These are phyloP conservation scores for Parelbella ahira DNA, from an alignment of 2,888 invertebrate species.

Conservation along the genomic window DNA sequence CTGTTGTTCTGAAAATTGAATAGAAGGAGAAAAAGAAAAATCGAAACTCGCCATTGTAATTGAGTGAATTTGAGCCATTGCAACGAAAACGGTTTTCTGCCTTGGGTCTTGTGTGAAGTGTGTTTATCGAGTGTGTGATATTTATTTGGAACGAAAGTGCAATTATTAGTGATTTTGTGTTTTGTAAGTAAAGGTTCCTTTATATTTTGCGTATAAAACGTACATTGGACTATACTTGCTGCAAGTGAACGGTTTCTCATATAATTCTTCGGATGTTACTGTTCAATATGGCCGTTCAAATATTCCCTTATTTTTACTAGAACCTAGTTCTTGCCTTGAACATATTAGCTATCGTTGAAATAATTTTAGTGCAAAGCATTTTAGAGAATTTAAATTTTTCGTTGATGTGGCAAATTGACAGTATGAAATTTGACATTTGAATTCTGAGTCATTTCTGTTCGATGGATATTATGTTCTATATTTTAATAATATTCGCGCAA, in stretches of 20 bases:
- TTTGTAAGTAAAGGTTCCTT: constrained; percentile 59
- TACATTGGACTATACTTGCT: constrained; percentile 26
- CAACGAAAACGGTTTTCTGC: constrained; percentile 76
- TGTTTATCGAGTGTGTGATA: constrained; percentile 66
- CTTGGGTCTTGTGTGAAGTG: constrained; percentile 74
- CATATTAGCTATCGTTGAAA: constrained; percentile 24
- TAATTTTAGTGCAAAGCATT: constrained; percentile 18
- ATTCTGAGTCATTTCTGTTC: constrained; percentile 68
- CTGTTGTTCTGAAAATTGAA: constrained; percentile 36
- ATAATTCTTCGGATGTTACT: constrained; percentile 42
- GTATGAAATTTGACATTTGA: constrained; percentile 68
- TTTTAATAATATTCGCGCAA: constrained; percentile 36
- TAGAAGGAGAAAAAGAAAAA: constrained; percentile 44
- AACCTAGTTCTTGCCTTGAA: constrained; percentile 3
- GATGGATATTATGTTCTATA: constrained; percentile 18
- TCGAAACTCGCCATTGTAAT: constrained; percentile 54
- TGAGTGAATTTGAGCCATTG: constrained; percentile 47
- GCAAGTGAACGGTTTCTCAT: constrained; percentile 35
- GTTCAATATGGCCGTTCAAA: constrained; percentile 78
- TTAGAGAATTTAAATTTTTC: constrained; percentile 35
- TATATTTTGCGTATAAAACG: constrained; percentile 28
- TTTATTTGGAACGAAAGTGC: constrained; percentile 58
- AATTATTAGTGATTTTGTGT: constrained; percentile 58
- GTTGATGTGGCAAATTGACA: constrained; percentile 78
- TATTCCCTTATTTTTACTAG: constrained; percentile 43